Evolutionary conservation across 2,113 vertebrate species (phyloP).

Genomic region (Neoarius graeffei): DNA sequence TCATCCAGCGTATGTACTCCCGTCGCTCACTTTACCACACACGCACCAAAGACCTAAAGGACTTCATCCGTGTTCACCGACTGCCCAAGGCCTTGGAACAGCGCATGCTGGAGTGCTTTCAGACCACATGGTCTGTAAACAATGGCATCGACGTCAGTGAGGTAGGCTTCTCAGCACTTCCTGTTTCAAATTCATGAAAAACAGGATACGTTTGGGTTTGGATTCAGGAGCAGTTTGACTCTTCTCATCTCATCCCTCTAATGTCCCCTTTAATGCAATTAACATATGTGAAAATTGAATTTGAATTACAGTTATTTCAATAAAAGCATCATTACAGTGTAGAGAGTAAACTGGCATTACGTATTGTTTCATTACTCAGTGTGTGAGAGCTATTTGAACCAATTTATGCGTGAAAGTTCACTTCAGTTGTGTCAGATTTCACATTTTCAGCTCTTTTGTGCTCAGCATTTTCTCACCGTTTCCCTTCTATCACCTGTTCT

Average conservation of each 20-base stretch:
- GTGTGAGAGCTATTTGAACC: background rate
- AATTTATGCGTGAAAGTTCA: background rate
- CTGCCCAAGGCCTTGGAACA: slow-evolving; percentile 94
- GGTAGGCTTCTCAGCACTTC: slow-evolving; percentile 50
- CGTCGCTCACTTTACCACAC: slow-evolving; percentile 98
- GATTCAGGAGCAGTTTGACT: background rate
- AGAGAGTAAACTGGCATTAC: background rate
- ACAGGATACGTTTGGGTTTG: background rate
- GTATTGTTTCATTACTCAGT: background rate
- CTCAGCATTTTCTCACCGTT: background rate
- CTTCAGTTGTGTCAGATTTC: background rate
- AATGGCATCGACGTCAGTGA: slow-evolving; percentile 98
- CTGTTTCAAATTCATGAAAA: background rate
- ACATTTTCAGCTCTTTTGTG: background rate
- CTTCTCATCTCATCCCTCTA: background rate
- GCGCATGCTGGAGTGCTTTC: slow-evolving; percentile 98
- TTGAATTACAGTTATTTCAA: background rate
- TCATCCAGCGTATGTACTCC: slow-evolving; percentile 98
- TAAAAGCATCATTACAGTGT: background rate
- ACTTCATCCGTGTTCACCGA: slow-evolving; percentile 96
- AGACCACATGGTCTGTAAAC: slow-evolving; percentile 99
- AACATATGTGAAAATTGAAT: background rate
- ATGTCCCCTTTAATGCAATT: background rate
- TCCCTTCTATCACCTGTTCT: background rate
- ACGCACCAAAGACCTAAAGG: slow-evolving; percentile 96